Conservation (phyloP, 2,113 vertebrate species). For the Cebidichthys violaceus region DNA sequence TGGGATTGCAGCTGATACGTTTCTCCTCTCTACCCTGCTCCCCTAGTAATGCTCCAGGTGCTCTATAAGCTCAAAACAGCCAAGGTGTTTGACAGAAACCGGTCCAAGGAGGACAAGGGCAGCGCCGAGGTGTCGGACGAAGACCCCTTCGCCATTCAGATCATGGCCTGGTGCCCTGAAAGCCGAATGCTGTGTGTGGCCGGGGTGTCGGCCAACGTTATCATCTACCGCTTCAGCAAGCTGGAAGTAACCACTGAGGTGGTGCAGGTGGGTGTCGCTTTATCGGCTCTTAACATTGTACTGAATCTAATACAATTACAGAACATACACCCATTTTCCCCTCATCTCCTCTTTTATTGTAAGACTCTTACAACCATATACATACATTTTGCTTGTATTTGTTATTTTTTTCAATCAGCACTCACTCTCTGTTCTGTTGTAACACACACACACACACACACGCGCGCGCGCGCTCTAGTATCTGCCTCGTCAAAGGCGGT, state of each 20-base stretch:
- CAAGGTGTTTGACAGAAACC: constrained; percentile 98
- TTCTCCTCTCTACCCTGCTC: neutral
- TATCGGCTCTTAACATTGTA: neutral
- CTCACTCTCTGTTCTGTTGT: neutral
- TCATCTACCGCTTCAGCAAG: constrained; percentile 98
- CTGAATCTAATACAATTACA: neutral
- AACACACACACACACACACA: constrained; percentile 22
- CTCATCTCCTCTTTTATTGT: neutral
- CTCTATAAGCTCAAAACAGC: constrained; percentile 99
- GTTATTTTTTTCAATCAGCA: neutral
- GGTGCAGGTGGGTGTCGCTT: constrained; percentile 87
- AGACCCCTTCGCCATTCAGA: constrained; percentile 98
- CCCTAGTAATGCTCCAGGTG: constrained; percentile 95
- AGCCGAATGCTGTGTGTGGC: constrained; percentile 95
- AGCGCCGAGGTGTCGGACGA: constrained; percentile 94
- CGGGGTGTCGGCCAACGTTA: constrained; percentile 95
- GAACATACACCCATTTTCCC: neutral
- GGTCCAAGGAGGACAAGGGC: constrained; percentile 93
- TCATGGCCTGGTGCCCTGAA: constrained; percentile 98
- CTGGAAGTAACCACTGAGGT: constrained; percentile 95
- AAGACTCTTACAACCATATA: neutral
- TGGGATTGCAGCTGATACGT: neutral
- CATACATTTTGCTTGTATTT: neutral
- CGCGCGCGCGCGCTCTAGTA: constrained; percentile 31
- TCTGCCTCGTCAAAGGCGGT: constrained; percentile 65